Conservation (phyloP, 2,113 vertebrate genomes). For the Parus major region DNA sequence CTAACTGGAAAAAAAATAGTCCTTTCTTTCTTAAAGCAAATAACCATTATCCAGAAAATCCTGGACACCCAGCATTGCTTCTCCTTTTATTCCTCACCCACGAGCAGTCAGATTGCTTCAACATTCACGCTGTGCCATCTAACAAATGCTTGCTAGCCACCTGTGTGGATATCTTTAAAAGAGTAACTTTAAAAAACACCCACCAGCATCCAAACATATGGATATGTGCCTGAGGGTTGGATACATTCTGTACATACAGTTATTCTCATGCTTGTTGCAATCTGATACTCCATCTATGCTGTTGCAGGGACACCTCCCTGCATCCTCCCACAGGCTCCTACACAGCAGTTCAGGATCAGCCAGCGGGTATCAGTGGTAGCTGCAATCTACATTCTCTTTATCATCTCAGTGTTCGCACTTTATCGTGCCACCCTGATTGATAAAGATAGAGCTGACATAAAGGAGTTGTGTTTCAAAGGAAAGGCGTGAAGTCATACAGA, state of each 20-base stretch:
- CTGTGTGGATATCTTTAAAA: conserved; percentile 58
- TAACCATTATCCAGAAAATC: neutral
- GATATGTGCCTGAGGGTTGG: conserved; percentile 47
- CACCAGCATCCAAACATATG: conserved; percentile 55
- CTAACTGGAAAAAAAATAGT: neutral
- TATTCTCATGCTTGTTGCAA: conserved; percentile 22
- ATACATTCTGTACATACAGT: conserved; percentile 13
- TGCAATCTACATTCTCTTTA: neutral
- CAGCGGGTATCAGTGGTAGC: neutral
- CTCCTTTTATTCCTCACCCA: conserved; percentile 25
- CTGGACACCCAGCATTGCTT: neutral
- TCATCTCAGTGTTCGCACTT: neutral
- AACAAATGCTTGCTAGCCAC: conserved; percentile 42
- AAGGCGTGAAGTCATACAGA: rapidly evolving
- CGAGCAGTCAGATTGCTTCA: neutral
- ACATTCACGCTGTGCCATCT: conserved; percentile 17
- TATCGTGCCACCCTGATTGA: neutral
- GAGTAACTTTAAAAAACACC: conserved; percentile 58
- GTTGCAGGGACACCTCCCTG: neutral
- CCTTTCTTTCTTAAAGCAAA: neutral
- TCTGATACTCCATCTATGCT: neutral
- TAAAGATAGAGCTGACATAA: neutral
- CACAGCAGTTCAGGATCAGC: neutral
- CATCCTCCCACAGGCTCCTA: neutral
- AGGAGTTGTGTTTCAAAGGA: neutral